Base-by-base conservation (phyloP, 2,113 vertebrate species). In the Tyrannus savana region DNA sequence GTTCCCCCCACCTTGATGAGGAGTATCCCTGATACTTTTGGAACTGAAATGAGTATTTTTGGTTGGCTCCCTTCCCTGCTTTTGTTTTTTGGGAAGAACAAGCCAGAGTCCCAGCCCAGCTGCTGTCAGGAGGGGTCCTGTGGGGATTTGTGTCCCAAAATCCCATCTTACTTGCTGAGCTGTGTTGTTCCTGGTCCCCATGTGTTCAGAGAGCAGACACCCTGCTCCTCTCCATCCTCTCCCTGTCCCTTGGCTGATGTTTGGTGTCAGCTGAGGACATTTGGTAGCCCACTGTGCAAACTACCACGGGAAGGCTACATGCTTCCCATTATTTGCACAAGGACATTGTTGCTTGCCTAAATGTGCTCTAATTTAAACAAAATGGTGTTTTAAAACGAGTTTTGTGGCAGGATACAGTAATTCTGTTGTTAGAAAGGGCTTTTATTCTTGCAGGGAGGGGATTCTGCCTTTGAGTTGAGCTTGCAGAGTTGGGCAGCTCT, bases 1-100 rank as follows among this genome's bases (percentile, higher is more conserved):
- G 41, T 14, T 59, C 22, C 35, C 27, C 13, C 1, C 17, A 19
- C 2, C 49, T n/a, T 31, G 46, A 4, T 0, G 4, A 77, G 64
- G 53, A 19, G 6, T 56, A 4, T 52, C 42, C 28, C 27, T 49
- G 80, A 22, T 9, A 3, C 46, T 4, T 59, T 39, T 58, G 33
- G 27, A 19, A 13, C 37, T 62, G 41, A 27, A 10, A 3, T 3
- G 31, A 24, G 9, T 0, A 0, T 8, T 59, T 75, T 25, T 3
- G 7, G 4, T 19, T n/a, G 9, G 16, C 50, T 66, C 9, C 23
- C 12, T 13, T 19, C 18, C 35, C 35, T 35, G 46, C 8, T 13
- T 7, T 14, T 14, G 16, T 14, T 53, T 11, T 59, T 1, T 6
- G 19, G 46, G 73, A 47, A 49, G 59, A 73, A 14, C 21, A 56